These are phyloP conservation scores for Neotoxoptera formosana DNA, from an alignment of 1,140 invertebrate genomes.

Conservation along the genomic window DNA sequence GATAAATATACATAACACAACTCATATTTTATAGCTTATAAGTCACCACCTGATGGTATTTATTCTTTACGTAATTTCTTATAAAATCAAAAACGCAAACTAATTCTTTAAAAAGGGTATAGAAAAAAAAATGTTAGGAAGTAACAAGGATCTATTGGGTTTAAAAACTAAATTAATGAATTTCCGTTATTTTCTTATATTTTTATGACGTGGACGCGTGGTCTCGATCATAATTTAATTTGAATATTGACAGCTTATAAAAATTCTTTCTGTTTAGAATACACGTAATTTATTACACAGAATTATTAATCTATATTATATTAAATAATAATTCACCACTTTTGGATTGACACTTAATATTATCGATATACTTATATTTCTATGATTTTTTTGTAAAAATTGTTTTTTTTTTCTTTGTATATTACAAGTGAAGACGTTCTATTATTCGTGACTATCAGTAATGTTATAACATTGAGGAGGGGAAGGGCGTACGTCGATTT, in stretches of 20 bases:
- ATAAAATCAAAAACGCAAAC: neutral
- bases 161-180: neutral
- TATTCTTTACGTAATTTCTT: neutral
- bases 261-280: neutral
- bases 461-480: no score
- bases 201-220: neutral
- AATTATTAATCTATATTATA: constrained; percentile 11
- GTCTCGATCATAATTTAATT: neutral
- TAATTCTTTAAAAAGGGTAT: neutral
- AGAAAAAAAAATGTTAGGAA: neutral
- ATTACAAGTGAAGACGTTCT: neutral
- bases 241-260: neutral
- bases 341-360: neutral
- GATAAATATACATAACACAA: neutral
- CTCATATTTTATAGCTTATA: neutral
- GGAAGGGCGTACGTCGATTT: no score
- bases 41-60: neutral
- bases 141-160: neutral
- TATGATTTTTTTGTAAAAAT: neutral
- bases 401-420: neutral
- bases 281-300: neutral
- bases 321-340: neutral
- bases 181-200: neutral
- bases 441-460: neutral
- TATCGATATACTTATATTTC: neutral